A percentile compares a stretch with the other conserved stretches of the same genome.
Conservation (phyloP, 1,140 invertebrate species). For the Drosophila triauraria region DNA sequence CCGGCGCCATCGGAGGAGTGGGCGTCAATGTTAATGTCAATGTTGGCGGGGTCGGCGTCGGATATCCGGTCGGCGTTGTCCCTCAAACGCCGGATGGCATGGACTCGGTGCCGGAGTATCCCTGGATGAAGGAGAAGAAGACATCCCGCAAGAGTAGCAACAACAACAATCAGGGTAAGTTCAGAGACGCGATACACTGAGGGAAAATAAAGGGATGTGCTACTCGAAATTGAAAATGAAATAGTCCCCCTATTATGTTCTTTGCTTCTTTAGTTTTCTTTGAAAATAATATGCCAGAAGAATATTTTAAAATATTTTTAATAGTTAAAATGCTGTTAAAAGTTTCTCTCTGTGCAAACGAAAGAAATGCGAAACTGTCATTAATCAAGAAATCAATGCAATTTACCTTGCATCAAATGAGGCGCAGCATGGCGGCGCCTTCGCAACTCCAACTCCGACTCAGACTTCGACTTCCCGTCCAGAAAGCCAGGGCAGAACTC, state of each 20-base stretch:
- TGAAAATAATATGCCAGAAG: background rate
- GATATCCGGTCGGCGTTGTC: conserved; percentile 76
- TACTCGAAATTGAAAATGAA: background rate
- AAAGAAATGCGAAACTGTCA: conserved; percentile 72
- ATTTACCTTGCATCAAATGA: conserved; percentile 59
- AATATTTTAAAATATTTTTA: no score
- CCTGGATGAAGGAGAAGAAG: conserved; percentile 99
- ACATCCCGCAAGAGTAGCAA: conserved; percentile 95
- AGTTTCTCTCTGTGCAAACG: conserved; percentile 14
- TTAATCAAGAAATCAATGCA: conserved; percentile 84
- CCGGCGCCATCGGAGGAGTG: conserved; percentile 85
- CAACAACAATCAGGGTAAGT: conserved; percentile 92
- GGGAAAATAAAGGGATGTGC: background rate
- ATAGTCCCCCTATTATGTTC: background rate
- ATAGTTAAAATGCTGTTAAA: no score
- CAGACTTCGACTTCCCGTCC: conserved; percentile 32
- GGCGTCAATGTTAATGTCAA: conserved; percentile 65
- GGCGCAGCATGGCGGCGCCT: conserved; percentile 69
- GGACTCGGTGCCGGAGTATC: conserved; percentile 94
- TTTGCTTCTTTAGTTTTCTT: background rate
- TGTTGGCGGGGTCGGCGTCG: conserved; percentile 86
- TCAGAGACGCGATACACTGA: conserved; percentile 7
- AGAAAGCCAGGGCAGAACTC: conserved; percentile 25
- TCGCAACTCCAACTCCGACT: conserved; percentile 20
- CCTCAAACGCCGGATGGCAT: conserved; percentile 87